Evolutionary conservation across 2,888 invertebrate species (phyloP).

Genomic region (Boloria selene): DNA sequence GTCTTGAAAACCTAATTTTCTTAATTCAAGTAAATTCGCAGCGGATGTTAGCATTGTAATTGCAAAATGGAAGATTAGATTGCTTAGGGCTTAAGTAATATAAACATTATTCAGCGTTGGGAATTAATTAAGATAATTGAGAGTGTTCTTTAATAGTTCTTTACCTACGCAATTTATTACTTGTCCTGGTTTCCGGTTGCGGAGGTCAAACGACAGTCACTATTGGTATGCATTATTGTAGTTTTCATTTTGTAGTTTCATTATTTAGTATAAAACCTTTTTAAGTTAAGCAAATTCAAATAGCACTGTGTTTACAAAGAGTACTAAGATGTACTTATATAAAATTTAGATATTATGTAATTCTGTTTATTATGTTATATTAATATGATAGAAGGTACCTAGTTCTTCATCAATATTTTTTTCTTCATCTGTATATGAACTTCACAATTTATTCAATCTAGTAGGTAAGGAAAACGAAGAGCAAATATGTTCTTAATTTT

Average conservation of each 20-base stretch:
- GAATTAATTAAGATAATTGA: conserved; percentile 44
- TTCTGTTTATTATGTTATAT: too few species aligned
- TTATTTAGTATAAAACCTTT: not conserved
- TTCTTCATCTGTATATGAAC: too few species aligned
- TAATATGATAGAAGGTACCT: too few species aligned
- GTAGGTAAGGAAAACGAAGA: not conserved
- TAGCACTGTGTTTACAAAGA: not conserved
- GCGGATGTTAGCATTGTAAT: conserved; percentile 20
- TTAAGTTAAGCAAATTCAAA: conserved; percentile 2
- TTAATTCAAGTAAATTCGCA: conserved; percentile 25
- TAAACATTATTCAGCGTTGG: conserved; percentile 43
- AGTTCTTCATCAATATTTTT: too few species aligned
- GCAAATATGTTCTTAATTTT: not conserved
- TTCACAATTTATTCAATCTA: too few species aligned
- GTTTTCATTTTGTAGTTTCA: conserved; percentile 24
- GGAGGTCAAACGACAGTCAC: conserved; percentile 44
- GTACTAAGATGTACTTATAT: too few species aligned
- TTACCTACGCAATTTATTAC: conserved; percentile 41
- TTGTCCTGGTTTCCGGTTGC: conserved; percentile 41
- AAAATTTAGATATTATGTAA: too few species aligned
- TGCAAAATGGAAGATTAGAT: conserved; percentile 33
- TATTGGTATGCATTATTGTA: conserved; percentile 31
- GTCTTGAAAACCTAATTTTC: conserved; percentile 20
- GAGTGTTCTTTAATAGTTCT: conserved; percentile 38
- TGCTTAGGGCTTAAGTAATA: conserved; percentile 34